These are phyloP conservation scores for Pachycephus smyrnensis DNA, from an alignment of 2,888 invertebrate species.

Conservation along the genomic window DNA sequence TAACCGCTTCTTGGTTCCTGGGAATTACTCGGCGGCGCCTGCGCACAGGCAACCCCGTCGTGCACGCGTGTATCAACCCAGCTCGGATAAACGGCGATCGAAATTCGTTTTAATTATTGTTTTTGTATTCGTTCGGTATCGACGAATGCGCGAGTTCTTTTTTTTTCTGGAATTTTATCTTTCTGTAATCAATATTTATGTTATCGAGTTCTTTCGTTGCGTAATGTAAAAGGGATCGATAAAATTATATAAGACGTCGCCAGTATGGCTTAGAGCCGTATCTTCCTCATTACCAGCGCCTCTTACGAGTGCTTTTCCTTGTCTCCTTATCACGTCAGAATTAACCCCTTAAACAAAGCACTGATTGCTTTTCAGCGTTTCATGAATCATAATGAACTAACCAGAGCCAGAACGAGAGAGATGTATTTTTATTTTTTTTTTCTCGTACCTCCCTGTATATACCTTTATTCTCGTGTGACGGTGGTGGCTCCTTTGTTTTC, in stretches of 20 bases:
- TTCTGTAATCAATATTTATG: background rate
- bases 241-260: background rate
- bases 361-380: slow-evolving; percentile 2
- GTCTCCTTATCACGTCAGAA: background rate
- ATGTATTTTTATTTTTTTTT: background rate
- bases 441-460: background rate
- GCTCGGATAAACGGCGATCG: background rate
- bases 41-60: background rate
- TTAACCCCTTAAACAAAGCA: background rate
- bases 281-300: background rate
- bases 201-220: background rate
- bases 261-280: background rate
- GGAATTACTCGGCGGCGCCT: background rate
- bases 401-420: background rate
- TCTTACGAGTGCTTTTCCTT: background rate
- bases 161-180: background rate
- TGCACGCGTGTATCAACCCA: background rate
- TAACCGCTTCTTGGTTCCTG: background rate
- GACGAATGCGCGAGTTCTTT: background rate
- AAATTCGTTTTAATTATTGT: background rate
- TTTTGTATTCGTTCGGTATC: background rate
- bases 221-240: background rate
- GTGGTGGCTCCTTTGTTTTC: background rate
- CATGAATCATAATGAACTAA: background rate
- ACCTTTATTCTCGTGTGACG: background rate